A percentile compares a stretch with the other conserved stretches of the same genome.
phyloP scores from a whole-genome alignment of 2,888 invertebrate species.

The Amblyteles armatorius region DNA sequence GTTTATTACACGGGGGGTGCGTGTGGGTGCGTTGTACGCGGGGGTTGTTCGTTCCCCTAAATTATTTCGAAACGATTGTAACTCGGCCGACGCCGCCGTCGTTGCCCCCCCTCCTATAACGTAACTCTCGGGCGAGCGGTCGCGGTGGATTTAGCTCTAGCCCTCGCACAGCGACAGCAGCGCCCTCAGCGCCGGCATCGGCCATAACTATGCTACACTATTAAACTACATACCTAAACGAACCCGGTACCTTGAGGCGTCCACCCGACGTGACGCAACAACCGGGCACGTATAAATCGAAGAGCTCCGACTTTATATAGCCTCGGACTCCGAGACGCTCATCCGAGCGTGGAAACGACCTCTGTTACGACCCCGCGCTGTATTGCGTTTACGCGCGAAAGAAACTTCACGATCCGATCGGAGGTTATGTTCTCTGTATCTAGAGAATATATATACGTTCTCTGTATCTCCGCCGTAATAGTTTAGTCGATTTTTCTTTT shows the following conservation, averaged over 20 bases:
- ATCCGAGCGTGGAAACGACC: conserved; percentile 2
- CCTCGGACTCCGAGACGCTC: conserved; percentile 27
- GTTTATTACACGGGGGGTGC: conserved; percentile 65
- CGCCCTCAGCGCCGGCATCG: conserved; percentile 46
- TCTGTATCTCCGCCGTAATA: conserved; percentile 22
- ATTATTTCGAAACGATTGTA: conserved; percentile 81
- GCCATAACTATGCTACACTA: conserved; percentile 60
- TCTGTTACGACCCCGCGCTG: neutral
- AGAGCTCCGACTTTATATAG: conserved; percentile 50
- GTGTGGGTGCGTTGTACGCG: conserved; percentile 63
- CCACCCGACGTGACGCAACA: conserved; percentile 60
- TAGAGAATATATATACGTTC: too few species aligned
- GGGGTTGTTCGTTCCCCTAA: conserved; percentile 82
- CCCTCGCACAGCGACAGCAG: conserved; percentile 34
- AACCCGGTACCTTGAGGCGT: conserved; percentile 41
- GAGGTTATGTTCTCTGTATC: neutral
- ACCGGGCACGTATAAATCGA: conserved; percentile 61
- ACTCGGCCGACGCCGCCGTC: conserved; percentile 59
- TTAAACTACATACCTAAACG: conserved; percentile 43
- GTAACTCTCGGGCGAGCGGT: conserved; percentile 45
- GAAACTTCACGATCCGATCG: conserved; percentile 54
- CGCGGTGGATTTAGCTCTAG: conserved; percentile 62
- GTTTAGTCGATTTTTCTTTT: conserved; percentile 37
- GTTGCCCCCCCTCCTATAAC: conserved; percentile 34
- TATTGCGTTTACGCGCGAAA: conserved; percentile 41